These are phyloP conservation scores for Athetis lepigone DNA, from an alignment of 2,888 invertebrate species.

Conservation along the genomic window DNA sequence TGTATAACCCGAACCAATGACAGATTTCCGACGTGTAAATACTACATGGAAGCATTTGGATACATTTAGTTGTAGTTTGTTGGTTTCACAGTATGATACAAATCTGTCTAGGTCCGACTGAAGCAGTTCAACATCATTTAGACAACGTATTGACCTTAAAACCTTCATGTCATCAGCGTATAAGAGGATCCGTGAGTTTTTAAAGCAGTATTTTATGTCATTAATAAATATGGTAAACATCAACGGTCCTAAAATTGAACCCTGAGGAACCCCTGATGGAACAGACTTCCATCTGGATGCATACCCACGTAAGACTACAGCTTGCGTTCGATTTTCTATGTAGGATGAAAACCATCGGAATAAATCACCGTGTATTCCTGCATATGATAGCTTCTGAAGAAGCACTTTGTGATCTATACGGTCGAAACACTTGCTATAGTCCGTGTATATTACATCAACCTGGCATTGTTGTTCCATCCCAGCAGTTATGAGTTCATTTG, in stretches of 20 bases:
- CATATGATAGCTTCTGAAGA: conserved; percentile 14
- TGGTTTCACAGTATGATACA: conserved; percentile 15
- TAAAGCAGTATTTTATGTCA: conserved; percentile 26
- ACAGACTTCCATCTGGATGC: conserved; percentile 9
- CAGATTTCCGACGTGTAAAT: too few species aligned
- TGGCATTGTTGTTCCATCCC: too few species aligned
- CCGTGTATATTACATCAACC: too few species aligned
- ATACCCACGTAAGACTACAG: too few species aligned
- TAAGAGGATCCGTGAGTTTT: conserved; percentile 13
- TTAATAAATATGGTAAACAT: conserved; percentile 26
- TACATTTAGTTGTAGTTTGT: conserved; percentile 16
- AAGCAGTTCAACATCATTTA: conserved; percentile 3
- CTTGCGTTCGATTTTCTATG: too few species aligned
- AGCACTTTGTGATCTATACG: conserved; percentile 20
- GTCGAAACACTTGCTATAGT: conserved; percentile 25
- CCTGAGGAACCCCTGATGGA: conserved; percentile 35
- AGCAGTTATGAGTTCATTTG: too few species aligned
- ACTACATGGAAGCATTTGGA: too few species aligned
- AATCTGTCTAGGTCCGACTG: conserved; percentile 18
- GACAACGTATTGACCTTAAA: conserved; percentile 1
- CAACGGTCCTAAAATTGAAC: conserved; percentile 21
- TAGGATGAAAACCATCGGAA: conserved; percentile 27
- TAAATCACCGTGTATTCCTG: conserved; percentile 32
- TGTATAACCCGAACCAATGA: too few species aligned
- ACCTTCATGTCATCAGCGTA: conserved; percentile 35